A percentile compares a stretch with the other conserved stretches of the same genome.
Evolutionary conservation across 2,888 invertebrate genomes (phyloP).

Genomic region (Agrochola lota): DNA sequence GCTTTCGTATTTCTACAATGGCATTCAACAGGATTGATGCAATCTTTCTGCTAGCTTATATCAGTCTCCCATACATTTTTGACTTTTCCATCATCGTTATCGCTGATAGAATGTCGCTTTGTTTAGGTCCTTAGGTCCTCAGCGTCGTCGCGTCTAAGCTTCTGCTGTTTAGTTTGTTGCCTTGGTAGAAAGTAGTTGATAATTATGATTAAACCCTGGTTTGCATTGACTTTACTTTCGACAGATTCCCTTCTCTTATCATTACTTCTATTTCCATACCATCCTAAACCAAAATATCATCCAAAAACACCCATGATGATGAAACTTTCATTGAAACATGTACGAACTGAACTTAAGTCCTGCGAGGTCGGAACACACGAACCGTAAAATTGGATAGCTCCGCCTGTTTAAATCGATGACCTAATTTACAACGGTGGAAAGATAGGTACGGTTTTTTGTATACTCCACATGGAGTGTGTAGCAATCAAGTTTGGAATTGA

Average conservation of each 20-base stretch:
- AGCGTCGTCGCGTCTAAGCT: neutral
- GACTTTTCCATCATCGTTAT: neutral
- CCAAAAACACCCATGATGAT: neutral
- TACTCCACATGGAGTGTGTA: conserved; percentile 7
- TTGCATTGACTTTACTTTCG: neutral
- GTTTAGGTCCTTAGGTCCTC: neutral
- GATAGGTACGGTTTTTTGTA: conserved; percentile 26
- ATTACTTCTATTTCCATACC: neutral
- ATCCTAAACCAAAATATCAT: conserved; percentile 15
- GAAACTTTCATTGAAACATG: conserved; percentile 47
- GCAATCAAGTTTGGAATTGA: conserved; percentile 31
- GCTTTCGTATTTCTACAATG: neutral
- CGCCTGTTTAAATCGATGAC: conserved; percentile 75
- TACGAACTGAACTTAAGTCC: conserved; percentile 46
- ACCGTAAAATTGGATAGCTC: conserved; percentile 79
- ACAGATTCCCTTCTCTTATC: conserved; percentile 11
- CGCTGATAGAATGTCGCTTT: neutral
- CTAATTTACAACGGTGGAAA: conserved; percentile 68
- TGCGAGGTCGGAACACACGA: conserved; percentile 64
- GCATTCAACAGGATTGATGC: neutral
- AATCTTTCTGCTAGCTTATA: neutral
- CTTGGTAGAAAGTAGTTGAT: neutral
- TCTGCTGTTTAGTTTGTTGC: neutral
- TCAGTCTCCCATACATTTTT: neutral
- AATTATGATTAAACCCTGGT: neutral